Evolutionary conservation across 2,113 vertebrate species (phyloP), one percentile per base, ranked within the genome.

Genomic region (human (Homo sapiens)): DNA sequence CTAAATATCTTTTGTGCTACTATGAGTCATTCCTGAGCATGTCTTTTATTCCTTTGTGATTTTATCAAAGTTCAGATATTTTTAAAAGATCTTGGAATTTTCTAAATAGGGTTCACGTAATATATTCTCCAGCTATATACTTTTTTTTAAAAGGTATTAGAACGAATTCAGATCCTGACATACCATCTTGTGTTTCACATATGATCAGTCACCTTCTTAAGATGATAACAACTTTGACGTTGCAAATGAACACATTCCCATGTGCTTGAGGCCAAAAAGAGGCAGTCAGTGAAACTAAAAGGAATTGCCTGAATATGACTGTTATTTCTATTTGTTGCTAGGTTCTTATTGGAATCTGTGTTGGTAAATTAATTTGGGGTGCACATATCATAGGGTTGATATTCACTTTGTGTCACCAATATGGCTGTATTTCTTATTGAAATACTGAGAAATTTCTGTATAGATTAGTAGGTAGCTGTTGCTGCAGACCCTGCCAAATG

Each of bases 1-100:
- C 79, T 98, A 97, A 98, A 70, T 97, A 84, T 45, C 59, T 97
- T 98, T 97, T 98, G 95, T 98, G 97, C 68, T 93, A 22, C 64
- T 84, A 18, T 90, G 96, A 97, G 83, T 85, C 93, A 97, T 82
- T 59, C 83, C 84, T n/a, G 45, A 89, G 94, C 66, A 75, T 86
- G 45, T 45, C 25, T 90, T 96, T 96, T 85, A 91, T 96, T 95
- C 94, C 82, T 98, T 30, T 92, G 72, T 96, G 57, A 97, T 97
- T 97, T n/a, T 78, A 79, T 96, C 59, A 95, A 68, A 45, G 83
- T 82, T 94, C 75, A 97, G 86, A 93, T 94, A 93, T 97, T 97
- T 98, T 96, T 70, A 93, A 95, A 94, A 90, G 50, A 95, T n/a
- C 40, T 76, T 52, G 22, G 38, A 38, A 3, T 52, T 97, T 97